Percentiles rank a stretch among this genome's conserved stretches.
Conservation (phyloP, 2,888 invertebrate species). For the Drosophila rellima region DNA sequence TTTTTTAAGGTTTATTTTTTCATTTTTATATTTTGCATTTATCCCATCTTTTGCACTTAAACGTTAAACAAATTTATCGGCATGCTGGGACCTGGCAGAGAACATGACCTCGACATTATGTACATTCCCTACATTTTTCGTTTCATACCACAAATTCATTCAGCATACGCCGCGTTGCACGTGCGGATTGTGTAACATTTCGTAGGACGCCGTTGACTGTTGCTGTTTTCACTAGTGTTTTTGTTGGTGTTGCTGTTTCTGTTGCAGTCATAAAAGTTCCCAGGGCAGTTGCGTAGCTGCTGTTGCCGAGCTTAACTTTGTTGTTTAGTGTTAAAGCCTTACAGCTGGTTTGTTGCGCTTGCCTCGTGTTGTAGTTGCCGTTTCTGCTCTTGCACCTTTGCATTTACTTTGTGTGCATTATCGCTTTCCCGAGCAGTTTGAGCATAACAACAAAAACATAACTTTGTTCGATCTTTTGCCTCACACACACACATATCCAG, state of each 20-base stretch:
- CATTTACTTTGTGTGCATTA: slow-evolving; percentile 77
- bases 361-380: slow-evolving; percentile 24
- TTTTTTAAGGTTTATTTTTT: neutral
- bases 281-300: slow-evolving; percentile 19
- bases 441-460: slow-evolving; percentile 37
- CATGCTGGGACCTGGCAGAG: slow-evolving; percentile 26
- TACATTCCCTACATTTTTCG: slow-evolving; percentile 6
- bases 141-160: slow-evolving; percentile 46
- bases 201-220: slow-evolving; percentile 25
- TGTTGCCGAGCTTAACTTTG: slow-evolving; percentile 68
- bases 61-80: slow-evolving; percentile 44
- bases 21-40: slow-evolving; percentile 42
- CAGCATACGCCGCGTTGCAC: slow-evolving; percentile 66
- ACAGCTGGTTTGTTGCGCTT: slow-evolving; percentile 42
- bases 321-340: slow-evolving; percentile 76
- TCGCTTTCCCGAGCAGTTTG: slow-evolving; percentile 60
- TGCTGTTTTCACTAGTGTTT: slow-evolving; percentile 18
- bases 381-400: slow-evolving; percentile 35
- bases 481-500: slow-evolving; percentile 3
- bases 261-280: slow-evolving; percentile 64
- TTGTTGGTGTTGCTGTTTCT: slow-evolving; percentile 12
- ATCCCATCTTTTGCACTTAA: slow-evolving; percentile 37
- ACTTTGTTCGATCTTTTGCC: slow-evolving; percentile 71
- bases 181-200: slow-evolving; percentile 67
- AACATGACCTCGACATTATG: slow-evolving; percentile 38